Base-by-base conservation (phyloP, 2,113 vertebrate genomes). In the Puma concolor region DNA sequence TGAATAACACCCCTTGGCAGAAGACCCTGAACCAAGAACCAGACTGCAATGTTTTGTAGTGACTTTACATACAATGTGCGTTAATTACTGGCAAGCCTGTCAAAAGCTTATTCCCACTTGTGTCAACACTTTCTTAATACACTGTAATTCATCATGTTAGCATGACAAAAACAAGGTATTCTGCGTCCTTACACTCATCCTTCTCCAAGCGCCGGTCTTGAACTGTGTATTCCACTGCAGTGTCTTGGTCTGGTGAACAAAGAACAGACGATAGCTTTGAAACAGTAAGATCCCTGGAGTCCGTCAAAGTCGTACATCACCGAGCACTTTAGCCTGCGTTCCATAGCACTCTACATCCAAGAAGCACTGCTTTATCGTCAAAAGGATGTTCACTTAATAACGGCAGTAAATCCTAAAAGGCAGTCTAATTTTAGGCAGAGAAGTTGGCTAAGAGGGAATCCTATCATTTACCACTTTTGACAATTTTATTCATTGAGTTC, bases 51-150 rank as follows among this genome's bases (percentile, higher is more conserved):
- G 97, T 98, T 98, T 98, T 98, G 98, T 97, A 98, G 98, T 98
- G 98, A 98, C 98, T 99, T 98, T 99, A 98, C 98, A 98, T 98
- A 98, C 98, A 98, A 98, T 98, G 98, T 98, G 98, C 98, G 98
- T 99, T 99, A 98, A 98, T 99, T 99, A 98, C 98, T 98, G 98
- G 99, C 98, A 99, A 98, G 98, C 72, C 97, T 98, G 98, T 98
- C 97, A 98, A 97, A 96, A 98, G 91, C 95, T 91, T 98, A 98
- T 98, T 98, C 98, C 98, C 98, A 98, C 98, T 98, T 92, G 98
- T 99, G 98, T 98, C 98, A 99, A 98, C 98, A 98, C 98, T 98
- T 99, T 95, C 98, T 98, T 99, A 99, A 99, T 98, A 98, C 97
- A 97, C 98, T 98, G 98, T 98, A 99, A 99, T 98, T 98, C 98